A percentile compares a stretch with the other conserved stretches of the same genome.
Conservation (phyloP, 2,888 invertebrate genomes). For the Hedychridium roseum region DNA sequence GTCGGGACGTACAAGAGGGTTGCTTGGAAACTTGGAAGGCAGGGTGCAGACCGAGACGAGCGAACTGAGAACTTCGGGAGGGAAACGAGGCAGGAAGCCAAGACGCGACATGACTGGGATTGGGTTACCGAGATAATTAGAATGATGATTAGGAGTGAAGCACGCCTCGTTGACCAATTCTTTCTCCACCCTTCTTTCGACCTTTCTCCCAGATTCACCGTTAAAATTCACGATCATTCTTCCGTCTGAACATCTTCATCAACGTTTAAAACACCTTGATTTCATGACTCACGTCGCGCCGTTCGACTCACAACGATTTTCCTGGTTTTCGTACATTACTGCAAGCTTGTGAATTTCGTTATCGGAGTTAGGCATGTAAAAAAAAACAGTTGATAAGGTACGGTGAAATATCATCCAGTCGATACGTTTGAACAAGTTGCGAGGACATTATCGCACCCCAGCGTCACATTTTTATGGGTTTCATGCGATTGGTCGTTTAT, state of each 20-base stretch:
- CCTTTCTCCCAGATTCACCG: slow-evolving; percentile 1
- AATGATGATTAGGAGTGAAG: slow-evolving; percentile 54
- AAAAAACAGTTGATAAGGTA: no score
- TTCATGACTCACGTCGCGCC: no score
- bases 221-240: no score
- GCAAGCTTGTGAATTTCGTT: no score
- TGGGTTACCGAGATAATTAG: slow-evolving; percentile 60
- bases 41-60: slow-evolving; percentile 15
- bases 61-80: slow-evolving; percentile 29
- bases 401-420: slow-evolving; percentile 20
- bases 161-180: slow-evolving; percentile 57
- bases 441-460: slow-evolving; percentile 49
- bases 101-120: slow-evolving; percentile 44
- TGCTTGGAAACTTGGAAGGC: slow-evolving; percentile 21
- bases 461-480: slow-evolving; percentile 52
- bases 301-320: no score
- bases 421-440: slow-evolving; percentile 40
- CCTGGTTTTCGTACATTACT: no score
- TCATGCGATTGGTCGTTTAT: slow-evolving; percentile 48
- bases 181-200: slow-evolving; percentile 20
- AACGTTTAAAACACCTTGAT: no score
- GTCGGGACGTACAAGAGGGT: slow-evolving; percentile 15
- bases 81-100: slow-evolving; percentile 41
- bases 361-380: no score
- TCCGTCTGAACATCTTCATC: no score